Conservation (phyloP, 2,113 vertebrate genomes). For the Paratilapia polleni region DNA sequence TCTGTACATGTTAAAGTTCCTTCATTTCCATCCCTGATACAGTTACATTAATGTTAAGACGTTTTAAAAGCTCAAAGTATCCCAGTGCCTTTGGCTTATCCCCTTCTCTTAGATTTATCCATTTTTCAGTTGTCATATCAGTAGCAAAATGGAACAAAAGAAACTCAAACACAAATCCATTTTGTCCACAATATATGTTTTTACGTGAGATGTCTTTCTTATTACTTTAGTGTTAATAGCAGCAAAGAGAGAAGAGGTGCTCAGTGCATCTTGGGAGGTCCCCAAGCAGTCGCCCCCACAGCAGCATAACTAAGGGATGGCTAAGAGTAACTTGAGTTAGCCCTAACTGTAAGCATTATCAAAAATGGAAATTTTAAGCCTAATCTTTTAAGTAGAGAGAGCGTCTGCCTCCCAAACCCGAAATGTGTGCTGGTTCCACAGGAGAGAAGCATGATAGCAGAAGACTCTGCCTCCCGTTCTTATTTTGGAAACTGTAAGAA, state of each 20-base stretch:
- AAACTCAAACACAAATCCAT: constrained; percentile 15
- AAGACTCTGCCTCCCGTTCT: background rate
- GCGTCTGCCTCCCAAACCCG: background rate
- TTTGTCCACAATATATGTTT: background rate
- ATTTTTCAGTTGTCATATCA: constrained; percentile 35
- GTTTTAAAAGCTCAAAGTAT: constrained; percentile 53
- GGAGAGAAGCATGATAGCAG: background rate
- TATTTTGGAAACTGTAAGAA: constrained; percentile 8
- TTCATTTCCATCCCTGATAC: constrained; percentile 30
- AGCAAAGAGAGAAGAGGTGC: background rate
- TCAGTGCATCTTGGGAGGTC: background rate
- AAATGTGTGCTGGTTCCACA: background rate
- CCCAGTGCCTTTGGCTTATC: constrained; percentile 45
- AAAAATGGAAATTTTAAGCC: background rate
- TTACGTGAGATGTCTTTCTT: background rate
- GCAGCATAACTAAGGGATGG: background rate
- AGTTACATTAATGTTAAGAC: constrained; percentile 26
- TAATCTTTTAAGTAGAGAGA: background rate
- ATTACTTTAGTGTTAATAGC: background rate
- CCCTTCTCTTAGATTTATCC: constrained; percentile 29
- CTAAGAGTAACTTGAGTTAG: background rate
- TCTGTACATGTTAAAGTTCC: constrained; percentile 21
- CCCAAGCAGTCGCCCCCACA: background rate
- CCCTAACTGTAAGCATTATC: background rate
- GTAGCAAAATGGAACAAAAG: background rate